phyloP scores from a whole-genome alignment of 2,888 invertebrate species.

The Lasioglossum figueresi region DNA sequence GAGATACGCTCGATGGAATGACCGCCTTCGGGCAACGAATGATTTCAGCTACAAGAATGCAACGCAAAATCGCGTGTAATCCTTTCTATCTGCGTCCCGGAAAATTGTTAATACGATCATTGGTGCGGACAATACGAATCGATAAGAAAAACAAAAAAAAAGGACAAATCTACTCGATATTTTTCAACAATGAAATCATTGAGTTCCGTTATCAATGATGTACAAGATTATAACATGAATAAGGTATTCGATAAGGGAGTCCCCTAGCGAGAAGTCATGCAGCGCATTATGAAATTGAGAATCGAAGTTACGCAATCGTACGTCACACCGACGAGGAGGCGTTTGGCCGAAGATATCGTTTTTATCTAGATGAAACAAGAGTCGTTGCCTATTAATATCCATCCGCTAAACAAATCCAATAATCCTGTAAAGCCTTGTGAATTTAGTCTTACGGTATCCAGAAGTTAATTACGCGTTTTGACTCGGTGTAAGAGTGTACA shows the following conservation, averaged over 20 bases:
- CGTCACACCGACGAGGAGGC: constrained; percentile 29
- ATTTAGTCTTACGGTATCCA: too few species aligned
- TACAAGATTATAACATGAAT: constrained; percentile 31
- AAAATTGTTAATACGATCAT: neutral
- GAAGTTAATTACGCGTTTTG: neutral
- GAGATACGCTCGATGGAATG: neutral
- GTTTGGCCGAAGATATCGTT: constrained; percentile 4
- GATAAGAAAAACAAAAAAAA: neutral
- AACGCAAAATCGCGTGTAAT: neutral
- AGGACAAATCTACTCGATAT: neutral
- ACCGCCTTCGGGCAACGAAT: too few species aligned
- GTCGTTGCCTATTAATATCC: neutral
- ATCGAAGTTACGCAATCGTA: constrained; percentile 57
- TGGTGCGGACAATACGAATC: neutral
- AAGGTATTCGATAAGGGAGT: constrained; percentile 23
- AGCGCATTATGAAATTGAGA: constrained; percentile 53
- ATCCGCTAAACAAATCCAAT: neutral
- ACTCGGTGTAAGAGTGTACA: neutral
- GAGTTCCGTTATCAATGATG: constrained; percentile 23
- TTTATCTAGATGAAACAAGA: neutral
- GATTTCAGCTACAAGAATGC: neutral
- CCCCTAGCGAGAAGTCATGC: constrained; percentile 29
- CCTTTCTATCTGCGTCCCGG: neutral
- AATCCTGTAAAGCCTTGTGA: neutral
- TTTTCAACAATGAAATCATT: neutral